A percentile compares a stretch with the other conserved stretches of the same genome.
Evolutionary conservation across 2,113 vertebrate species (phyloP).

Genomic region (Urocitellus parryii): DNA sequence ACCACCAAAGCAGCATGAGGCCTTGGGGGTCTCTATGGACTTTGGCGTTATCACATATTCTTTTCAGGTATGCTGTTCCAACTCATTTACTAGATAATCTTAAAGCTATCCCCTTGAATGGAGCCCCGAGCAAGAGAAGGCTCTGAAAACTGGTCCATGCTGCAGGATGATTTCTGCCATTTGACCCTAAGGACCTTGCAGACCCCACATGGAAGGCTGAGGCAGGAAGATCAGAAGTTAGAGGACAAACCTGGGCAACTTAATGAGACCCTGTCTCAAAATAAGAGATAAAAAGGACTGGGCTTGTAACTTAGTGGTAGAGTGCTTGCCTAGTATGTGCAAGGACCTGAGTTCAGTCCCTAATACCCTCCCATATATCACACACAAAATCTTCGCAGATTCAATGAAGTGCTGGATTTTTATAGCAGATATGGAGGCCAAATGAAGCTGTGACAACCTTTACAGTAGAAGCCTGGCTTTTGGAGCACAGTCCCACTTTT

Average conservation of each 20-base stretch:
- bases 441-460: background rate
- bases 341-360: background rate
- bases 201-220: background rate
- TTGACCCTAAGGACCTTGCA: background rate
- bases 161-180: background rate
- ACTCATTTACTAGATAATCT: background rate
- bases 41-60: background rate
- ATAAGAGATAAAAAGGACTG: background rate
- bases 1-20: background rate
- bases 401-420: background rate
- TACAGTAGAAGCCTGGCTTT: background rate
- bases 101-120: background rate
- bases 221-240: background rate
- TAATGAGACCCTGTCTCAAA: background rate
- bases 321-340: background rate
- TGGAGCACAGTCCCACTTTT: background rate
- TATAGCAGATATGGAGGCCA: background rate
- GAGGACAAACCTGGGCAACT: background rate
- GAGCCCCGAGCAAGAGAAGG: background rate
- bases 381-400: background rate
- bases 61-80: background rate
- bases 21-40: background rate
- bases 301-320: background rate
- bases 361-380: too few species aligned
- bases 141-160: background rate